These are phyloP conservation scores for Trachelus stipa DNA, from an alignment of 2,888 invertebrate species.

Conservation along the genomic window DNA sequence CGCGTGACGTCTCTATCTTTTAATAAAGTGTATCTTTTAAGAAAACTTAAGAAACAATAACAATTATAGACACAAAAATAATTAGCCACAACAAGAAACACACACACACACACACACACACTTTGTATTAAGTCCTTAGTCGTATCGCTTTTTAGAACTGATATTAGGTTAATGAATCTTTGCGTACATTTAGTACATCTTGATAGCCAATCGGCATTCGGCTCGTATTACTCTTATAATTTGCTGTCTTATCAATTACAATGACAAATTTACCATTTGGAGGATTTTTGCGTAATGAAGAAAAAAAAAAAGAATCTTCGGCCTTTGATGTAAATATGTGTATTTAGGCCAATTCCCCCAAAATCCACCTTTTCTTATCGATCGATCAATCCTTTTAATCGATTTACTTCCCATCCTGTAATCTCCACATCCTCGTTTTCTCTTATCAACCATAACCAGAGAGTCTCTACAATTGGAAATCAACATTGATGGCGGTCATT, in stretches of 20 bases:
- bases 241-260: not conserved
- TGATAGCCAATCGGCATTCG: conserved; percentile 13
- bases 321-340: conserved; percentile 61
- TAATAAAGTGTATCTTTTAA: conserved; percentile 21
- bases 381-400: not conserved
- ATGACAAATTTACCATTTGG: conserved; percentile 28
- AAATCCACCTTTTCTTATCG: not conserved
- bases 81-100: conserved; percentile 18
- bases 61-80: conserved; percentile 11
- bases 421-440: conserved; percentile 6
- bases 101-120: conserved; percentile 24
- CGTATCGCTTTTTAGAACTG: conserved; percentile 51
- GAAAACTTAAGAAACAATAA: conserved; percentile 15
- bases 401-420: conserved; percentile 5
- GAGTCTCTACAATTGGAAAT: conserved; percentile 32
- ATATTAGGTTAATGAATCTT: conserved; percentile 41
- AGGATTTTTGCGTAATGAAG: conserved; percentile 11
- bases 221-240: conserved; percentile 7
- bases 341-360: conserved; percentile 51
- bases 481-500: conserved; percentile 57
- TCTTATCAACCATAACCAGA: conserved; percentile 3
- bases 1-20: conserved; percentile 33
- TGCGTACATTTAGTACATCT: conserved; percentile 31
- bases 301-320: conserved; percentile 38
- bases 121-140: conserved; percentile 45